Evolutionary conservation across 2,888 invertebrate species (phyloP), one percentile per base, ranked within the genome.

Genomic region (Dermolepida albohirtum): DNA sequence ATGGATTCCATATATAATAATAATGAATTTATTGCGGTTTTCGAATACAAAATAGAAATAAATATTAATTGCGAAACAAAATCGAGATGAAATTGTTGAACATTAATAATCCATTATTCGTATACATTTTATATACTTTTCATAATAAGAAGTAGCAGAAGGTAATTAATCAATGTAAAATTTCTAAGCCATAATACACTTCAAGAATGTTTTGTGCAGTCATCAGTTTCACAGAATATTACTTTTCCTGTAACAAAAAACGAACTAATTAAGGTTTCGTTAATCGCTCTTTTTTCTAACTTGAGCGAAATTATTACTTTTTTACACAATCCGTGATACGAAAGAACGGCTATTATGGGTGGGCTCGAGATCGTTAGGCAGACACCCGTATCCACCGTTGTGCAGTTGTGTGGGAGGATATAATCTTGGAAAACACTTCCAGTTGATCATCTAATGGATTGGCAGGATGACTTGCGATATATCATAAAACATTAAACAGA

Each of bases 391-490:
- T 62, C 59, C 16, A 12, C 6, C 34, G 22, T 34, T 22, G 22
- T 22, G 17, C 29, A 12, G 34, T 29, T 22, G 14, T 47, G 17
- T 34, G 59, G 44, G 49, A 47, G 27, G 43, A 34, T 34, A 34
- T 62, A 62, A 62, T 49, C 59, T 57, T 57, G 22, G 57, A 29
- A 57, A 57, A 29, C 57, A 44, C 57, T 57, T 62, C 59, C 62
- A 51, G 41, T 62, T 62, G 59, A 67, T 67, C 66, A 51, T 34
- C 66, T 67, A 62, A 67, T 67, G 66, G 66, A 50, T 43, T 29
- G 43, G 29, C 29, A 27, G 51, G 44, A 43, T 51, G 59, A 67
- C 59, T 67, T 59, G 66, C 66, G 29, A 51, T 59, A 67, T 67
- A 67, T 44, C 44, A 57, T 14, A n/a, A 27, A 22, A 10, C 27